Base-by-base conservation (phyloP, 2,888 invertebrate genomes). In the Calameuta idolon region DNA sequence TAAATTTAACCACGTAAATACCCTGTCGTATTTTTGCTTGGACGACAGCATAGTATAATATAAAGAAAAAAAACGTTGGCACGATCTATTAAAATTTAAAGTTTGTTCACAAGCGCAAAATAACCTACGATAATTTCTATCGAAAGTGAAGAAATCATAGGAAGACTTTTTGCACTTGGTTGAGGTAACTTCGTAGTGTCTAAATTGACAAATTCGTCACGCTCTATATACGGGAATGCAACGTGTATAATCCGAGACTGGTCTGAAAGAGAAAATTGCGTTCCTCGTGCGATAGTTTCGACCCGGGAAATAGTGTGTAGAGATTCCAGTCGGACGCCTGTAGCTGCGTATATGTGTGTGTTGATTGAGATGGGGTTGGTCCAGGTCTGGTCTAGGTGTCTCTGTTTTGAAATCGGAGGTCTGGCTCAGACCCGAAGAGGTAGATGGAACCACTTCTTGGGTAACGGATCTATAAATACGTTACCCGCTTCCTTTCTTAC, bases 381-480 rank as follows among this genome's bases (percentile, higher is more conserved):
- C 55, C 55, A 55, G 55, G 23, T 55, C 55, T 23, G 55, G 55
- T 55, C 9, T 55, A 55, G 23, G 23, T 55, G 55, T 23, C 23
- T 23, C 23, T 23, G 55, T 55, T 55, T 2, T 9, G 55, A 55
- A 23, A 55, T 23, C 23, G 9, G 1, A 23, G 2, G 23, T 55
- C 55, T 55, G 2, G 9, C 55, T 23, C 40, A 30, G 15, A 12
- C 12, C 33, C 2, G 74, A 33, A 33, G 33, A 35, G 12, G 23
- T 69, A 81, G 81, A 81, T 81, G 78, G 81, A 81, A 79, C 75
- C 79, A 81, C 81, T 76, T 75, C 74, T 74, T 79, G 74, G 78
- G 74, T 74, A 55, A 55, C 55, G 55, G 15, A 9, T 23, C 55
- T 55, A 9, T 55, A 55, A 55, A 55, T 55, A 55, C 55, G 55